Conservation (phyloP, 2,113 vertebrate species). For the Epinephelus moara region DNA sequence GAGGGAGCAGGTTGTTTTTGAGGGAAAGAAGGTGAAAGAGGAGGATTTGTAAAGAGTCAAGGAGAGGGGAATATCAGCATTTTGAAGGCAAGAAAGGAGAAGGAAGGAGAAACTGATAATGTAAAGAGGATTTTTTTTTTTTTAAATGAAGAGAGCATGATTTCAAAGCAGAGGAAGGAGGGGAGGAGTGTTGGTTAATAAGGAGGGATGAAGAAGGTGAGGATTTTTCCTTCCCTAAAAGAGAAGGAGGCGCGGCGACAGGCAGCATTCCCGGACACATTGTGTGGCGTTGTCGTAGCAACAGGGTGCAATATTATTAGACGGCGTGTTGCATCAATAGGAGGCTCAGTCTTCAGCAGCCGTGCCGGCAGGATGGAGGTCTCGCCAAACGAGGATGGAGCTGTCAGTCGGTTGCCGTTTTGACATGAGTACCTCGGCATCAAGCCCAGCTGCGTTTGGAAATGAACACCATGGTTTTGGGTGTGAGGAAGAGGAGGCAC, state of each 20-base stretch:
- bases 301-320: slow-evolving; percentile 72
- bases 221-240: slow-evolving; percentile 60
- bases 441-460: slow-evolving; percentile 54
- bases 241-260: slow-evolving; percentile 53
- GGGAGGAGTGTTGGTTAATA: slow-evolving; percentile 22
- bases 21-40: neutral
- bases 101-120: slow-evolving; percentile 27
- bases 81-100: neutral
- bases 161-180: slow-evolving; percentile 23
- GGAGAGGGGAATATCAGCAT: neutral
- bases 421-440: slow-evolving; percentile 56
- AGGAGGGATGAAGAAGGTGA: slow-evolving; percentile 35
- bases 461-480: slow-evolving; percentile 68
- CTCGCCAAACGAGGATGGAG: slow-evolving; percentile 50
- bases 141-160: neutral
- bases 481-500: slow-evolving; percentile 79
- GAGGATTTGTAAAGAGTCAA: neutral
- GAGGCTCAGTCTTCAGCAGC: slow-evolving; percentile 63
- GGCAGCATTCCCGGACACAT: slow-evolving; percentile 78
- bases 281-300: slow-evolving; percentile 76
- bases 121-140: no score
- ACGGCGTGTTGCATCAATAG: slow-evolving; percentile 68
- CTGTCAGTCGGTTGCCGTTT: slow-evolving; percentile 29
- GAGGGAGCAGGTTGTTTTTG: neutral
- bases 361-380: slow-evolving; percentile 62